Percentiles rank a stretch among this genome's conserved stretches.
Evolutionary conservation across 2,113 vertebrate species (phyloP).

Genomic region (Pristiophorus japonicus): DNA sequence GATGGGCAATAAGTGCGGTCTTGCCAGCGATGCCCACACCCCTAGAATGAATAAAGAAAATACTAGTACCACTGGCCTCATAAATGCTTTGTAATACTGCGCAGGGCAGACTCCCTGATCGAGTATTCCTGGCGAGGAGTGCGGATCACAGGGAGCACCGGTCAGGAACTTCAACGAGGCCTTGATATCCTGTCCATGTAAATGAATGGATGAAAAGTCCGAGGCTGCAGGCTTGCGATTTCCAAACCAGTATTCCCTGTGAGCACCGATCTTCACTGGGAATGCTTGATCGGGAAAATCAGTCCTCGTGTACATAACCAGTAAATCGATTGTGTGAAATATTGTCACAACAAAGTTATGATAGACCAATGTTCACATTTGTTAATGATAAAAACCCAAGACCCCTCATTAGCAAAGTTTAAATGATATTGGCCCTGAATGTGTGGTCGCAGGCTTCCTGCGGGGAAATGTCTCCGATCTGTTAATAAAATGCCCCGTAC

Average conservation of each 20-base stretch:
- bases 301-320: background rate
- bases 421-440: too few relatives aligned
- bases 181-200: background rate
- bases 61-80: background rate
- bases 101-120: background rate
- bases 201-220: background rate
- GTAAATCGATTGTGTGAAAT: background rate
- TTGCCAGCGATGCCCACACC: background rate
- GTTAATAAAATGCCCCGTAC: too few relatives aligned
- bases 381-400: background rate
- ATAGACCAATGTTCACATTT: background rate
- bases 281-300: background rate
- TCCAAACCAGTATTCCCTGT: background rate
- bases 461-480: too few relatives aligned
- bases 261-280: background rate
- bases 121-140: background rate
- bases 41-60: background rate
- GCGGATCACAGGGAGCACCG: background rate
- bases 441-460: too few relatives aligned
- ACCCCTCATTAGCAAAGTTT: background rate
- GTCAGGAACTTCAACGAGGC: too few relatives aligned
- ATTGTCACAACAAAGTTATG: background rate
- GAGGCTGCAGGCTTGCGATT: background rate
- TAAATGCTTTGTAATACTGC: background rate
- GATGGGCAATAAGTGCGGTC: background rate